phyloP scores from a whole-genome alignment of 2,113 vertebrate species.

The Herpailurus yagouaroundi region DNA sequence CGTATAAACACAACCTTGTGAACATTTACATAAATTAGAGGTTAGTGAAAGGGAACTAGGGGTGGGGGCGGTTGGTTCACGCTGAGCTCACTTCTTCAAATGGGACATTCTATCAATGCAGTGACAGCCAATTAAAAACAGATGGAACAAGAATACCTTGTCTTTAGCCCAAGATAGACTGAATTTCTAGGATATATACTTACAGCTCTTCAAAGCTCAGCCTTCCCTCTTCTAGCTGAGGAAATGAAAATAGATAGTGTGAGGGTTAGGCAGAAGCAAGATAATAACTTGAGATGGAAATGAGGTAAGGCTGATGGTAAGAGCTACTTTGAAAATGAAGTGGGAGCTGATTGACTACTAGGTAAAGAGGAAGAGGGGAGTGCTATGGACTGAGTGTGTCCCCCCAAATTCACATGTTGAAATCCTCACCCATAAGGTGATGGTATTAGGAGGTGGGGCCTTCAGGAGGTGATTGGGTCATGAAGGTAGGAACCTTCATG shows the following conservation, averaged over 20 bases:
- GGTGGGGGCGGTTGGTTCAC: background rate
- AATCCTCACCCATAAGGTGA: background rate
- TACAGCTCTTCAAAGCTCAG: background rate
- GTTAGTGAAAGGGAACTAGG: conserved; percentile 5
- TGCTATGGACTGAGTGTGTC: background rate
- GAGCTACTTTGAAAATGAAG: background rate
- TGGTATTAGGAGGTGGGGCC: background rate
- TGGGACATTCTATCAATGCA: background rate
- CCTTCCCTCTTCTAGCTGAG: background rate
- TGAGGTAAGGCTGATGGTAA: background rate
- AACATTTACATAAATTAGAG: conserved; percentile 49
- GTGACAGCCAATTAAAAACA: conserved; percentile 48
- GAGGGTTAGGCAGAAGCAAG: conserved; percentile 18
- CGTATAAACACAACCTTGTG: background rate
- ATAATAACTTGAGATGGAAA: conserved; percentile 16
- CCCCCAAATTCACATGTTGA: background rate
- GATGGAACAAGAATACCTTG: background rate
- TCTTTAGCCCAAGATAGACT: conserved; percentile 42
- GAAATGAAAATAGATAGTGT: conserved; percentile 43
- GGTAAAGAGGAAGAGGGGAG: background rate
- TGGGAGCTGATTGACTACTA: background rate
- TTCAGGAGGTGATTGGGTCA: background rate
- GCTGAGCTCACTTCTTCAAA: conserved; percentile 12
- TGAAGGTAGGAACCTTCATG: background rate
- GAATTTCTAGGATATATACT: background rate